These are phyloP conservation scores for Rhinogobius similis DNA, from an alignment of 2,113 vertebrate species.

Conservation along the genomic window DNA sequence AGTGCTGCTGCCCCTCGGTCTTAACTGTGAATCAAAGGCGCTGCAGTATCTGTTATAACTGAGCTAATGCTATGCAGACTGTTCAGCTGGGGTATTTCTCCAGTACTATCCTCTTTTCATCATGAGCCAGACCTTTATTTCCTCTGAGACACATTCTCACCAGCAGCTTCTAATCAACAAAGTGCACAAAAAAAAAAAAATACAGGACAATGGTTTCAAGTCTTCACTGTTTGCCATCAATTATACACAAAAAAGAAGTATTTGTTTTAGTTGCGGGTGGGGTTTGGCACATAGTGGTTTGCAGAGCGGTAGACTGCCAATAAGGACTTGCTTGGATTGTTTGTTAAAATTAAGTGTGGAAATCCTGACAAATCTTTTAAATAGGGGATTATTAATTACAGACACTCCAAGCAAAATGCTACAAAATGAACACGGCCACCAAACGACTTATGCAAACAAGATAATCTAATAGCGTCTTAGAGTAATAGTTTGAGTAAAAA, in stretches of 20 bases:
- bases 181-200: constrained; percentile 31
- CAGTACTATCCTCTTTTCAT: constrained; percentile 65
- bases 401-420: constrained; percentile 24
- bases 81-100: constrained; percentile 56
- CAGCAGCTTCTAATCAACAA: constrained; percentile 45
- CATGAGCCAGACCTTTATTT: constrained; percentile 53
- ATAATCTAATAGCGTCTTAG: neutral
- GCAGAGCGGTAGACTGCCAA: constrained; percentile 5
- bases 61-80: constrained; percentile 55
- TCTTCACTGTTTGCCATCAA: constrained; percentile 7
- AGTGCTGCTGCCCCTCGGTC: constrained; percentile 58
- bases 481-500: neutral
- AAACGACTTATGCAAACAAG: neutral
- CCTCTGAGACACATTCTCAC: constrained; percentile 47
- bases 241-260: constrained; percentile 2
- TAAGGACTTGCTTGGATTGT: constrained; percentile 15
- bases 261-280: constrained; percentile 4
- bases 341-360: constrained; percentile 25
- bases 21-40: constrained; percentile 57
- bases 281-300: constrained; percentile 1
- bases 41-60: constrained; percentile 56
- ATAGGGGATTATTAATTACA: constrained; percentile 32
- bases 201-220: constrained; percentile 14
- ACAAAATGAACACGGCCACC: constrained; percentile 19
- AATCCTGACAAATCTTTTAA: constrained; percentile 36